Base-by-base conservation (phyloP, 2,113 vertebrate genomes). In the Otocyon megalotis region DNA sequence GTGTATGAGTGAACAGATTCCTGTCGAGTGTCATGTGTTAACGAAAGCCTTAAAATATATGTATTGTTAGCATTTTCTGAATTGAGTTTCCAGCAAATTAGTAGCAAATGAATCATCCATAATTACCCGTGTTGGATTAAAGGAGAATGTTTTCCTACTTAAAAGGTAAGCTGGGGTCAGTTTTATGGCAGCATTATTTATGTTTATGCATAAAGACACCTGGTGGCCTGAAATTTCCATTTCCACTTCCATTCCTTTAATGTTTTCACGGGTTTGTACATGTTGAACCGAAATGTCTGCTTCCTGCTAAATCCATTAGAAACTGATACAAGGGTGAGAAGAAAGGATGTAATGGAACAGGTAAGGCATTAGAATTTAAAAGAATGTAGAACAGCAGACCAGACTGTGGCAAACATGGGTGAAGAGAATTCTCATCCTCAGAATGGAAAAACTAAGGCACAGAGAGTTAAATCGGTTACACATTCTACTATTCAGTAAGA, bases 251-350 rank as follows among this genome's bases (percentile, higher is more conserved):
- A 88, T 60, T 60, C 69, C 80, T 96, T 97, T 97, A 53, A 95
- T 97, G 96, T 95, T 97, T 97, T 96, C 89, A 92, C 87, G 63
- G 90, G 86, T 93, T 97, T 56, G 90, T 71, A 81, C 90, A 88
- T 88, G 93, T 86, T 94, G 88, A 95, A 43, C 48, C 90, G 89
- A 85, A 92, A 96, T 88, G 80, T 89, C 82, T 77, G 76, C 62
- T 96, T 95, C 37, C 96, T 98, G 97, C 80, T 97, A 96, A 94
- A 96, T 84, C 88, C 96, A 95, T 97, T 95, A 96, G 92, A 95
- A 97, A 96, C 76, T 20, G 83, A 96, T 94, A 88, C 3, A 88
- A 92, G 84, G 69, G 83, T 53, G 90, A 97, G 88, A 97, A 95
- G 69, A 94, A 90, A 94, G 87, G 56, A 77, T 30, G 76, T 65